phyloP scores from a whole-genome alignment of 2,797 vertebrate species.

The Lerista edwardsae region DNA sequence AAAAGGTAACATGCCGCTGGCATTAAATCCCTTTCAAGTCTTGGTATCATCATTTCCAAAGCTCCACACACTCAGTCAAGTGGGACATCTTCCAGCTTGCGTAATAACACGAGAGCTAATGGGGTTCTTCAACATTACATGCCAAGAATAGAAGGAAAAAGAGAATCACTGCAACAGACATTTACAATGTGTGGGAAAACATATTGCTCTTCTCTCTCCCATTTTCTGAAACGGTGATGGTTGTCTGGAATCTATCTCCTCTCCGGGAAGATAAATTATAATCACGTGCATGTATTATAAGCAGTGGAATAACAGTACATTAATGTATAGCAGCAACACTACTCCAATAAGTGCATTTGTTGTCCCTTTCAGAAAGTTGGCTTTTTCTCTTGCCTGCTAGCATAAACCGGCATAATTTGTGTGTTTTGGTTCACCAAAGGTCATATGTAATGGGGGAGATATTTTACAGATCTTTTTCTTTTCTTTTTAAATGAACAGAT shows the following conservation, averaged over 20 bases:
- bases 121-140: neutral
- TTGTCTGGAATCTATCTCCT: neutral
- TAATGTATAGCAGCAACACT: neutral
- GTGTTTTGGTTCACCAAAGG: neutral
- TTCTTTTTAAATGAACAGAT: neutral
- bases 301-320: neutral
- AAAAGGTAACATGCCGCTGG: conserved; percentile 38
- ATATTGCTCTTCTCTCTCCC: neutral
- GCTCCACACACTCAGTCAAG: conserved; percentile 28
- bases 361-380: neutral
- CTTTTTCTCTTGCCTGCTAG: neutral
- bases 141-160: conserved; percentile 10
- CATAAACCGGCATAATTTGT: neutral
- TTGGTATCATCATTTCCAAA: conserved; percentile 31
- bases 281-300: neutral
- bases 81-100: conserved; percentile 40
- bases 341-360: neutral
- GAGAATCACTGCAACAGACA: neutral
- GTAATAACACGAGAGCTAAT: conserved; percentile 1
- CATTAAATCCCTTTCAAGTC: conserved; percentile 29
- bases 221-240: neutral
- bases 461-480: neutral
- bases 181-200: neutral
- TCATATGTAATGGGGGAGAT: neutral
- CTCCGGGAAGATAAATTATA: neutral